Conservation (phyloP, 1,140 invertebrate genomes). For the Neotoxoptera formosana region DNA sequence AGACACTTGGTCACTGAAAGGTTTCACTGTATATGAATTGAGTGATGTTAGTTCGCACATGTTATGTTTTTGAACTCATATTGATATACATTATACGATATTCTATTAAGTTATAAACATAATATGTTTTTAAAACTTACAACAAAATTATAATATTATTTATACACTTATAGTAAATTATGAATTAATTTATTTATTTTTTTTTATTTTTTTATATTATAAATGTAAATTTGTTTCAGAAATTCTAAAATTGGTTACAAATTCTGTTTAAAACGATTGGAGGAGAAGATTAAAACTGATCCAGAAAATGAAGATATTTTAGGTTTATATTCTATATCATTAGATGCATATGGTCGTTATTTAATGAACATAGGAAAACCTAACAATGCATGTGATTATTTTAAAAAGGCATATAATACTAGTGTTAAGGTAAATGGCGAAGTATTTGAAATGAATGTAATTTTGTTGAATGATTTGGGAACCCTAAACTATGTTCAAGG, state of each 20-base stretch:
- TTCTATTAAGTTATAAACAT: not conserved
- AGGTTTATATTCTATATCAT: constrained; percentile 73
- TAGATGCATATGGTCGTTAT: constrained; percentile 84
- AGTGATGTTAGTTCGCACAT: not conserved
- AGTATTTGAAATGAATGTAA: constrained; percentile 75
- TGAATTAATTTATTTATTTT: not conserved
- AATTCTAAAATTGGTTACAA: constrained; percentile 78
- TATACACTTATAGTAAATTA: not conserved
- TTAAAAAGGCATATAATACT: constrained; percentile 75
- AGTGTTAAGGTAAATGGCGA: constrained; percentile 71
- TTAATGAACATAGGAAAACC: constrained; percentile 72
- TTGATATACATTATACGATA: not conserved
- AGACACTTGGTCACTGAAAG: too few relatives aligned
- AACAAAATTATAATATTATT: not conserved
- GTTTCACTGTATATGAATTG: not conserved
- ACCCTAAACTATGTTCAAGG: constrained; percentile 73
- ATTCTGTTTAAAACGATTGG: constrained; percentile 77
- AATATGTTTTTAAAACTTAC: too few relatives aligned
- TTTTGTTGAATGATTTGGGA: constrained; percentile 86
- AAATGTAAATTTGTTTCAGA: constrained; percentile 61
- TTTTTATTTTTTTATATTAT: not conserved
- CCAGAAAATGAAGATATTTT: constrained; percentile 65
- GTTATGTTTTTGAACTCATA: not conserved
- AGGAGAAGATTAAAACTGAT: constrained; percentile 67
- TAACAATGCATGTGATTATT: constrained; percentile 72